Conservation (phyloP, 2,113 vertebrate genomes). For the Albula goreensis region DNA sequence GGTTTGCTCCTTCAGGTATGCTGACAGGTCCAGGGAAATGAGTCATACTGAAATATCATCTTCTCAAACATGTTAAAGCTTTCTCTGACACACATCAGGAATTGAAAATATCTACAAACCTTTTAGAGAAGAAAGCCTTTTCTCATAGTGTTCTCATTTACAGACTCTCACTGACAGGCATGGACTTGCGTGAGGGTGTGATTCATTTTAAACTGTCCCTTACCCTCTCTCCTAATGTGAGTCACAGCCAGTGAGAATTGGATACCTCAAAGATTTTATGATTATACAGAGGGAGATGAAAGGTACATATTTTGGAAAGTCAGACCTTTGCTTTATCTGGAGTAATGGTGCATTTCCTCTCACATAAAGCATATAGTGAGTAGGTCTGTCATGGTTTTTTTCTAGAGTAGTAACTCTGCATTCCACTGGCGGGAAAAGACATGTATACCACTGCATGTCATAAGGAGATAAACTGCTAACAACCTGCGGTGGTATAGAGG, state of each 20-base stretch:
- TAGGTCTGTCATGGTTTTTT: neutral
- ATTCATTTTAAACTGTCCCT: neutral
- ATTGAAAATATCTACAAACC: neutral
- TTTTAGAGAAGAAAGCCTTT: no score
- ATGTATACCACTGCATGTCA: no score
- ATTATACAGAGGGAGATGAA: neutral
- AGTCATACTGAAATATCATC: neutral
- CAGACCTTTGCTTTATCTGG: neutral
- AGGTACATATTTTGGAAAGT: neutral
- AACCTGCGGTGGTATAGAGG: no score
- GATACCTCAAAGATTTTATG: neutral
- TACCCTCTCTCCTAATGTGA: neutral
- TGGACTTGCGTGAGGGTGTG: neutral
- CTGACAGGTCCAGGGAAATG: neutral
- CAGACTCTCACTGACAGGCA: neutral
- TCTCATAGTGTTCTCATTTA: no score
- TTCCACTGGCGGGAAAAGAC: no score
- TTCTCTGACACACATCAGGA: neutral
- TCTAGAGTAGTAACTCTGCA: neutral
- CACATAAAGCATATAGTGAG: neutral
- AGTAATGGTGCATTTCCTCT: neutral
- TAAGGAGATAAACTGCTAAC: no score
- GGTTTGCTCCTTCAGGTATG: neutral
- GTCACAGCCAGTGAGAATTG: neutral
- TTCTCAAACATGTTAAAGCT: neutral